These are phyloP conservation scores for Morone saxatilis DNA, from an alignment of 2,113 vertebrate genomes.

Conservation along the genomic window DNA sequence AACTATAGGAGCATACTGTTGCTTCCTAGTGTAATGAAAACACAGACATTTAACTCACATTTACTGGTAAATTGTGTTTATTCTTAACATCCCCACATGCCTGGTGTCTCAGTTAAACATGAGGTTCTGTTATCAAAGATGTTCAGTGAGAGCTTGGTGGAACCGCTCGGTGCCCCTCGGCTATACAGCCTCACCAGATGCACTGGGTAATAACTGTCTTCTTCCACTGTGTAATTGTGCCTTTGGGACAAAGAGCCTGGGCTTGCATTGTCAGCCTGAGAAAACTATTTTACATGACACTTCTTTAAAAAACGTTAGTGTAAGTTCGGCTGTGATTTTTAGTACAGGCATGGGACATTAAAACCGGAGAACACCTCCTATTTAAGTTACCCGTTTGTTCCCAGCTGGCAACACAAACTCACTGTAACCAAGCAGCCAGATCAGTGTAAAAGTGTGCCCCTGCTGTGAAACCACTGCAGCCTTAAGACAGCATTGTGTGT, in stretches of 20 bases:
- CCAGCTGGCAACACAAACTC: conserved; percentile 69
- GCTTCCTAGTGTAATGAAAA: neutral
- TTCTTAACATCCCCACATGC: neutral
- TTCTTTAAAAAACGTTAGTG: conserved; percentile 54
- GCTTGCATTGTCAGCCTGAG: conserved; percentile 60
- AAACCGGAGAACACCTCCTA: conserved; percentile 64
- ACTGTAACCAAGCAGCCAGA: conserved; percentile 63
- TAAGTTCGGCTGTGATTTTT: conserved; percentile 49
- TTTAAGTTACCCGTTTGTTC: conserved; percentile 59
- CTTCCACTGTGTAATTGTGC: conserved; percentile 68
- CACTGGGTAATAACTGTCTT: conserved; percentile 69
- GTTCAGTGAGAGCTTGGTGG: conserved; percentile 29
- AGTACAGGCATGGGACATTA: conserved; percentile 63
- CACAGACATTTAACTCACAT: neutral
- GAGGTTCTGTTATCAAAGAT: conserved; percentile 20
- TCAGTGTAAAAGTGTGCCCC: conserved; percentile 66
- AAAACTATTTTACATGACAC: conserved; percentile 64
- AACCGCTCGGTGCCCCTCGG: conserved; percentile 27
- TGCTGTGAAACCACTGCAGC: conserved; percentile 64
- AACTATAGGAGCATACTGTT: neutral
- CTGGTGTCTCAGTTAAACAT: neutral
- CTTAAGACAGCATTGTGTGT: conserved; percentile 63
- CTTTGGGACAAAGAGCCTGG: conserved; percentile 53
- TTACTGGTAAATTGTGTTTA: neutral
- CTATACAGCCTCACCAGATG: conserved; percentile 66